Conservation (phyloP, 2,888 invertebrate species). For the Rhamnusium bicolor region DNA sequence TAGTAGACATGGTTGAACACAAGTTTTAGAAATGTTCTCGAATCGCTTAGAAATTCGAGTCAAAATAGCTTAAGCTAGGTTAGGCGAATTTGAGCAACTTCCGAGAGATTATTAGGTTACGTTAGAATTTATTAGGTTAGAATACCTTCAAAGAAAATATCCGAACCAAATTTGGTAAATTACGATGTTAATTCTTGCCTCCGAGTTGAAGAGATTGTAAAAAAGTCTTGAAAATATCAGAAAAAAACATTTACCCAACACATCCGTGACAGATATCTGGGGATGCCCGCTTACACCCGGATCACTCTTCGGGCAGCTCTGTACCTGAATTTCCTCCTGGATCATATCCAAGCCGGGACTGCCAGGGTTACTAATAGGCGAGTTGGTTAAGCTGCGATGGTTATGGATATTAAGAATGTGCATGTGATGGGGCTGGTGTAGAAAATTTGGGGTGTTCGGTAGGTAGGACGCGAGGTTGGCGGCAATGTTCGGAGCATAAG, state of each 20-base stretch:
- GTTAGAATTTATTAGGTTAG: neutral
- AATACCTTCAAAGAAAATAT: neutral
- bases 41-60: neutral
- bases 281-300: slow-evolving; percentile 75
- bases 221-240: neutral
- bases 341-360: slow-evolving; percentile 85
- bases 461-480: slow-evolving; percentile 54
- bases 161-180: neutral
- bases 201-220: neutral
- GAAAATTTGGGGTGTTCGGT: slow-evolving; percentile 19
- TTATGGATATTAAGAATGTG: slow-evolving; percentile 70
- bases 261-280: slow-evolving; percentile 94
- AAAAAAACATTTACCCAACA: slow-evolving; percentile 76
- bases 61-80: neutral
- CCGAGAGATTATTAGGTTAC: neutral
- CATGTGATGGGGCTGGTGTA: slow-evolving; percentile 52
- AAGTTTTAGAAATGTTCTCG: neutral
- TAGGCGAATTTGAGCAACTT: neutral
- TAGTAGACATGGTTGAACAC: too few relatives aligned
- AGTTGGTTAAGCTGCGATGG: slow-evolving; percentile 76
- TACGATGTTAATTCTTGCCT: neutral
- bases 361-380: slow-evolving; percentile 77
- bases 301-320: slow-evolving; percentile 68
- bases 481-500: slow-evolving; percentile 52
- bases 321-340: slow-evolving; percentile 78